These are phyloP conservation scores for Cerceris rybyensis DNA, from an alignment of 2,888 invertebrate species.

Conservation along the genomic window DNA sequence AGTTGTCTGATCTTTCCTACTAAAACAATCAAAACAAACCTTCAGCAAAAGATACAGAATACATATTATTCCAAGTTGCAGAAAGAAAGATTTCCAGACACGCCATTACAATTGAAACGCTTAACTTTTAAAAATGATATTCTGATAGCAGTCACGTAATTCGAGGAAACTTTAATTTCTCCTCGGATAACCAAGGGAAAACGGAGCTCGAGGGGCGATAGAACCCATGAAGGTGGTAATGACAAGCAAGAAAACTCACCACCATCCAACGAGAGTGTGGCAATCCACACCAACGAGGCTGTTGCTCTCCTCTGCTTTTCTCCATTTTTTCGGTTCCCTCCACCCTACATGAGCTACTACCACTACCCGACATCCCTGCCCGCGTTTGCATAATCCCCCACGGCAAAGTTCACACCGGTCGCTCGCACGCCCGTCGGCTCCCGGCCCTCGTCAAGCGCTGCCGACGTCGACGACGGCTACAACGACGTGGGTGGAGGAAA, in stretches of 20 bases:
- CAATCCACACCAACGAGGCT: conserved; percentile 43
- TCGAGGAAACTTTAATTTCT: conserved; percentile 15
- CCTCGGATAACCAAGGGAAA: conserved; percentile 31
- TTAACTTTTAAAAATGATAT: conserved; percentile 8
- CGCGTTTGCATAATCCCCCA: conserved; percentile 77
- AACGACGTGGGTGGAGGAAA: conserved; percentile 35
- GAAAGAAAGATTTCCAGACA: too few relatives aligned
- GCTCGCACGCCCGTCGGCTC: conserved; percentile 63
- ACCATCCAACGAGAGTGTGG: conserved; percentile 38
- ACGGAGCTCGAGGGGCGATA: conserved; percentile 46
- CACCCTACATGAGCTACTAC: conserved; percentile 55
- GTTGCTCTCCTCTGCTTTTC: conserved; percentile 44
- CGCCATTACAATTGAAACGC: too few relatives aligned
- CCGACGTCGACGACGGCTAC: conserved; percentile 51
- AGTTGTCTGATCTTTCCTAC: too few relatives aligned
- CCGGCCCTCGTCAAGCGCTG: conserved; percentile 52
- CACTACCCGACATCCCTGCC: too few relatives aligned
- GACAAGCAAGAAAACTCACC: conserved; percentile 72
- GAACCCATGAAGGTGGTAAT: conserved; percentile 74
- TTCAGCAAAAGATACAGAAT: too few relatives aligned
- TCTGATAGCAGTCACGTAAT: conserved; percentile 23
- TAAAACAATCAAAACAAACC: too few relatives aligned
- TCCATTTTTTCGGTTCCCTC: conserved; percentile 53
- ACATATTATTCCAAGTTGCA: too few relatives aligned
- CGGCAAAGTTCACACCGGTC: conserved; percentile 75